These are phyloP conservation scores for Ibidorhyncha struthersii DNA, from an alignment of 2,113 vertebrate species.

Conservation along the genomic window DNA sequence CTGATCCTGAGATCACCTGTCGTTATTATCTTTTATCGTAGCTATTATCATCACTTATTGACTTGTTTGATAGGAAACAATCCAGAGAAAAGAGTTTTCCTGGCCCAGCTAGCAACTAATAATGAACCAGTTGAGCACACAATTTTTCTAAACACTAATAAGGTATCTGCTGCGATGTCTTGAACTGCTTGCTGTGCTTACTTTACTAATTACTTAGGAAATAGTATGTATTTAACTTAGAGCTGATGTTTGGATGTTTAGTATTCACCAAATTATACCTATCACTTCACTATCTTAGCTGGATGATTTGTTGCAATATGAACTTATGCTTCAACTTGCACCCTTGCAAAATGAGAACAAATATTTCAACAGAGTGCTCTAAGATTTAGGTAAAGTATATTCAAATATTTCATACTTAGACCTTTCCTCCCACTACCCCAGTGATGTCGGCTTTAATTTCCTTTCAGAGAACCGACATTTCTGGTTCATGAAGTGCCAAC, in stretches of 20 bases:
- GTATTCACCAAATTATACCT: background rate
- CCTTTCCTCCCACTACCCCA: background rate
- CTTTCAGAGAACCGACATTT: background rate
- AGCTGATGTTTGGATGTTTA: background rate
- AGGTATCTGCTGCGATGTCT: background rate
- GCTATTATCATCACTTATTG: background rate
- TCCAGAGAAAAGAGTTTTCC: background rate
- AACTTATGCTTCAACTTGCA: background rate
- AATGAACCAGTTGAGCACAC: background rate
- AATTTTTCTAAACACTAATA: background rate
- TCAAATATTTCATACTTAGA: background rate
- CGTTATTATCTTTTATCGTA: background rate
- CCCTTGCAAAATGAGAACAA: background rate
- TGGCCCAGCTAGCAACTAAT: background rate
- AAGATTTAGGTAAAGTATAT: background rate
- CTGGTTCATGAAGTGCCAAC: conserved; percentile 2
- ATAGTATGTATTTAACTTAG: background rate
- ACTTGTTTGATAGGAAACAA: background rate
- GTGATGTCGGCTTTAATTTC: background rate
- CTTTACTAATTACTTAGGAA: background rate
- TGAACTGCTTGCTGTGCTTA: background rate
- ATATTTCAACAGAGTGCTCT: background rate
- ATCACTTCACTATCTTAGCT: background rate
- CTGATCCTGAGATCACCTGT: too few species aligned
- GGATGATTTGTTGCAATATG: background rate